A percentile compares a stretch with the other conserved stretches of the same genome.
Conservation (phyloP, 2,888 invertebrate species). For the Lasioglossum lativentre region DNA sequence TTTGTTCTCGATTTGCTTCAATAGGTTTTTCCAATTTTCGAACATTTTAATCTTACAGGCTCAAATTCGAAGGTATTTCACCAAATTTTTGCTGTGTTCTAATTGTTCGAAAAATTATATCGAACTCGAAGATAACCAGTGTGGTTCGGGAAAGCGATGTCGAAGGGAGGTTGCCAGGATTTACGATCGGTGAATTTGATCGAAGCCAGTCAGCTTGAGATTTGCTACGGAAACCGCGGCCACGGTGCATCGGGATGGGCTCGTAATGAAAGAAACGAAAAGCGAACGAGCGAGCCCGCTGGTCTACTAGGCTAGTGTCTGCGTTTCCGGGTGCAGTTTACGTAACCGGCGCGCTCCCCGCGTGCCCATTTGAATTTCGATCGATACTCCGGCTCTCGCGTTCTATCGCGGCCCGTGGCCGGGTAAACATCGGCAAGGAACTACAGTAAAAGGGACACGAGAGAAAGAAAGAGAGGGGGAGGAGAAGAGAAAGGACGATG, state of each 20-base stretch:
- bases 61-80: not conserved
- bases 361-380: constrained; percentile 15
- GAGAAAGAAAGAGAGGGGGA: not conserved
- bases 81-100: no score
- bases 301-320: not conserved
- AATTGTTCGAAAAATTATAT: not conserved
- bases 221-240: not conserved
- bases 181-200: not conserved
- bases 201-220: not conserved
- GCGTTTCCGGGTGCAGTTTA: constrained; percentile 16
- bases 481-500: not conserved
- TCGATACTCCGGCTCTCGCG: constrained; percentile 2
- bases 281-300: not conserved
- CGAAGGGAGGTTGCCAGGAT: no score
- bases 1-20: no score
- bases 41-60: not conserved
- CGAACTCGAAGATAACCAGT: not conserved
- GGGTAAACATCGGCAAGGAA: not conserved
- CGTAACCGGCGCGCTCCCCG: not conserved
- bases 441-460: not conserved
- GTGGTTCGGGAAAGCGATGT: not conserved
- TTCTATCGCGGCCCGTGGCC: not conserved
- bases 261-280: not conserved
- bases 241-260: no score
- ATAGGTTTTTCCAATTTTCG: no score